phyloP scores from a whole-genome alignment of 2,113 vertebrate genomes.

The Nothoprocta perdicaria region DNA sequence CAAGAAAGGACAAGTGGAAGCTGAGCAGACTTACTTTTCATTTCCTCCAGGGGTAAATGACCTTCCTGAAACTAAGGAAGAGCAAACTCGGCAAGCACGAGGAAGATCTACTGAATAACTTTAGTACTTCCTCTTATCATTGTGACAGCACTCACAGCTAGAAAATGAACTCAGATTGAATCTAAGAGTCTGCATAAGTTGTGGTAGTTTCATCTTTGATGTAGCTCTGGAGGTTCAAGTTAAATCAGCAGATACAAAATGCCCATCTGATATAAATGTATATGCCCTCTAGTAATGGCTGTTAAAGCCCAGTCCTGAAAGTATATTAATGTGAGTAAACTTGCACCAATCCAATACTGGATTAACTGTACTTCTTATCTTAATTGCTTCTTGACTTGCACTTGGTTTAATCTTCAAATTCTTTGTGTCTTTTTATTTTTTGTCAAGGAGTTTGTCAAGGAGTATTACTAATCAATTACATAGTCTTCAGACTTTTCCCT shows the following conservation, averaged over 20 bases:
- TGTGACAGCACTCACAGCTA: conserved; percentile 44
- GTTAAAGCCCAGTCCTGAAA: neutral
- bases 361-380: neutral
- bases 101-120: conserved; percentile 40
- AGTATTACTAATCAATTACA: neutral
- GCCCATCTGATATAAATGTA: neutral
- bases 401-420: neutral
- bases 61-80: conserved; percentile 51
- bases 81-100: conserved; percentile 37
- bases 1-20: conserved; percentile 42
- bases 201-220: neutral
- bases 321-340: neutral
- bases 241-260: neutral
- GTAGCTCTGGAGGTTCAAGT: neutral
- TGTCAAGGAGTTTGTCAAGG: neutral
- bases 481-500: neutral
- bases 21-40: conserved; percentile 11
- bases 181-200: neutral
- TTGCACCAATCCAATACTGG: neutral
- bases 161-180: conserved; percentile 34
- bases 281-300: neutral
- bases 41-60: conserved; percentile 55
- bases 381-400: neutral
- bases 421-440: neutral
- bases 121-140: conserved; percentile 21